Evolutionary conservation across 2,113 vertebrate genomes (phyloP).

Genomic region (Lethenteron reissneri): DNA sequence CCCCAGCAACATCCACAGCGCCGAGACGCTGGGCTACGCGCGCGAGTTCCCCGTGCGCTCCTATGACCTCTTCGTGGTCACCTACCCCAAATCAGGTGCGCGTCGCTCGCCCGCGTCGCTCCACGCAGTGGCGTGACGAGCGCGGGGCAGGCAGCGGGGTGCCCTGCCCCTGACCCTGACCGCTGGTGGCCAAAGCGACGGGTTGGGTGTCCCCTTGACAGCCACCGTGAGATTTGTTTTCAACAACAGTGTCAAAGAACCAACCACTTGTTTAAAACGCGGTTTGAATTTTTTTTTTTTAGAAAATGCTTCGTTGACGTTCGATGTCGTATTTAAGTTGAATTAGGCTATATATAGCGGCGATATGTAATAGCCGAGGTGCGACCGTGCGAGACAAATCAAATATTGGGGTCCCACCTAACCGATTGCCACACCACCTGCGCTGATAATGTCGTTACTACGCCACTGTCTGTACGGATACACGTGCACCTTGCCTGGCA

Average conservation of each 20-base stretch:
- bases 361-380: no score
- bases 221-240: neutral
- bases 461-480: no score
- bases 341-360: no score
- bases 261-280: neutral
- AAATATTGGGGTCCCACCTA: no score
- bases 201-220: neutral
- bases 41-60: conserved; percentile 28
- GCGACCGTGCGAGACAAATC: no score
- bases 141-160: neutral
- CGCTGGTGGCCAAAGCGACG: neutral
- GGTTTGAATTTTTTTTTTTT: no score
- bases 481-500: no score
- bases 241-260: neutral
- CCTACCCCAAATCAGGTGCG: conserved; percentile 58
- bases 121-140: neutral
- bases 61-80: conserved; percentile 34
- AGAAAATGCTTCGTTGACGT: no score
- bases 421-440: no score
- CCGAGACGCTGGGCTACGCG: conserved; percentile 29
- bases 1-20: conserved; percentile 41
- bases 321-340: no score
- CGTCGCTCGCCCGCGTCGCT: neutral
- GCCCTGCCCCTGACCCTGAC: neutral
- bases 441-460: no score